Conservation (phyloP, 2,888 invertebrate genomes). For the Stegophylla sp. region DNA sequence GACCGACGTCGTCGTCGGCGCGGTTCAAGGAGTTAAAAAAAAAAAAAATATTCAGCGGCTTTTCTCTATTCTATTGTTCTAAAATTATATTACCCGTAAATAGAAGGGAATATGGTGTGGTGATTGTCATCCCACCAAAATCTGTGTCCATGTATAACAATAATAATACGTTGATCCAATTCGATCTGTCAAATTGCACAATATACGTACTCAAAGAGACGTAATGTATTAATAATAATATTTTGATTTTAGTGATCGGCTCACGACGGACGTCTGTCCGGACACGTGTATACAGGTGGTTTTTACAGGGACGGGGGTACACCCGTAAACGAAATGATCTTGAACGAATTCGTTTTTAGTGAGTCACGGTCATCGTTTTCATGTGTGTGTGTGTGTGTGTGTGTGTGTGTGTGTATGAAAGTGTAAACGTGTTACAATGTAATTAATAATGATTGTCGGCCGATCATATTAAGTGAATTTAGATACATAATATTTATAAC, state of each 20-base stretch:
- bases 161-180: constrained; percentile 2
- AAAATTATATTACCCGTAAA: neutral
- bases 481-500: too few relatives aligned
- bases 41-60: neutral
- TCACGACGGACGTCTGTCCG: constrained; percentile 40
- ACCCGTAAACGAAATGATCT: constrained; percentile 14
- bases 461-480: too few relatives aligned
- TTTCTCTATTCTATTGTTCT: constrained; percentile 19
- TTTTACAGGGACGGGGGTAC: neutral
- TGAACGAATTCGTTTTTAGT: constrained; percentile 26
- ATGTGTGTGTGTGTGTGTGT: neutral
- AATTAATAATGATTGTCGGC: too few relatives aligned
- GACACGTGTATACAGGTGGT: neutral
- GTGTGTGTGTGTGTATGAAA: neutral
- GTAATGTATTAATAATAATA: constrained; percentile 25
- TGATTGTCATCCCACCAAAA: constrained; percentile 20
- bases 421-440: too few relatives aligned
- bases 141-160: neutral
- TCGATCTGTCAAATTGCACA: constrained; percentile 1
- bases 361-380: constrained; percentile 43
- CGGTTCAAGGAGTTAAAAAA: constrained; percentile 13
- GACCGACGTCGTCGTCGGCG: neutral
- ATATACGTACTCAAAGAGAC: too few relatives aligned
- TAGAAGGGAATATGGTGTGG: neutral
- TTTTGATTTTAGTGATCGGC: constrained; percentile 30